Evolutionary conservation across 1,140 invertebrate species (phyloP).

Genomic region (Ceratitis capitata): DNA sequence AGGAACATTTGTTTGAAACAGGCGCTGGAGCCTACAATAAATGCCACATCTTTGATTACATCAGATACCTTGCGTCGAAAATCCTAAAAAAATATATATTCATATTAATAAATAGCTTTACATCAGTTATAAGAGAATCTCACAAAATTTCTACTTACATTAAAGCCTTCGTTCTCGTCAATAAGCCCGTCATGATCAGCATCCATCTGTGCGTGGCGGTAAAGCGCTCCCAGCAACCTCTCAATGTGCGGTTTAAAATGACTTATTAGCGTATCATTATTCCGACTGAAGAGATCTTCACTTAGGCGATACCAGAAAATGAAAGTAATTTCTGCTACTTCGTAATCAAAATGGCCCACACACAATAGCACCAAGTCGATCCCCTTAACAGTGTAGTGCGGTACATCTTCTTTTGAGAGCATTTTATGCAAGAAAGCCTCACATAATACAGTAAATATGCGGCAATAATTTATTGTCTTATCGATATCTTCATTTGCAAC

Average conservation of each 20-base stretch:
- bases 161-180: slow-evolving; percentile 85
- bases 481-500: slow-evolving; percentile 93
- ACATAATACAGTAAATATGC: slow-evolving; percentile 94
- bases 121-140: too few relatives aligned
- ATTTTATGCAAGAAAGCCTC: slow-evolving; percentile 91
- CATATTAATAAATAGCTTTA: not conserved
- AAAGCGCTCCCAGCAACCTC: slow-evolving; percentile 83
- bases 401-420: slow-evolving; percentile 69
- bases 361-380: slow-evolving; percentile 91
- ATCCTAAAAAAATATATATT: slow-evolving; percentile 70
- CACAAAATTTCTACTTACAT: slow-evolving; percentile 60
- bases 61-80: slow-evolving; percentile 92
- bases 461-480: slow-evolving; percentile 89
- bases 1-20: slow-evolving; percentile 93
- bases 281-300: slow-evolving; percentile 91
- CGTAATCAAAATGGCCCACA: slow-evolving; percentile 97
- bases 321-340: slow-evolving; percentile 97
- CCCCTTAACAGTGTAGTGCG: slow-evolving; percentile 85
- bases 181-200: slow-evolving; percentile 89
- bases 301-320: slow-evolving; percentile 96
- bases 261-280: slow-evolving; percentile 79
- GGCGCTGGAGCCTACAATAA: slow-evolving; percentile 91
- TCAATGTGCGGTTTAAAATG: slow-evolving; percentile 92
- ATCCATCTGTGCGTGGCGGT: slow-evolving; percentile 90
- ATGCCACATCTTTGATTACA: slow-evolving; percentile 96